phyloP scores from a whole-genome alignment of 2,113 vertebrate species.

The Rana temporaria region DNA sequence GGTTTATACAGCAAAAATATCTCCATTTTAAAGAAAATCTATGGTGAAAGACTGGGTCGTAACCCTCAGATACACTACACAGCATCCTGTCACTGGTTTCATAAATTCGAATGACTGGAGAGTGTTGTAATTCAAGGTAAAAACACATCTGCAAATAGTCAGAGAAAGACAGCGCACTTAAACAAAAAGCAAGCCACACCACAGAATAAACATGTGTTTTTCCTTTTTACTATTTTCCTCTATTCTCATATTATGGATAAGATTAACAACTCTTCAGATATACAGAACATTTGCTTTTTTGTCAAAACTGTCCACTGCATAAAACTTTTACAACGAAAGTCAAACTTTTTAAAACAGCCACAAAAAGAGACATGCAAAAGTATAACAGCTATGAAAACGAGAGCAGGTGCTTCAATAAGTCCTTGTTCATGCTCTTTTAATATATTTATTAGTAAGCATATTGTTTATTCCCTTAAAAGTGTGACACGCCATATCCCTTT shows the following conservation, averaged over 20 bases:
- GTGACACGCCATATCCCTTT: too few relatives aligned
- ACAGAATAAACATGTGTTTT: conserved; percentile 18
- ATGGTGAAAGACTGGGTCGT: conserved; percentile 2
- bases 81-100: conserved; percentile 25
- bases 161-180: neutral
- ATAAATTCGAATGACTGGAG: neutral
- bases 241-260: neutral
- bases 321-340: neutral
- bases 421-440: too few relatives aligned
- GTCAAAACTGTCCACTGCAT: neutral
- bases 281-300: neutral
- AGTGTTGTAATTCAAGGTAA: conserved; percentile 18
- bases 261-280: neutral
- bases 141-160: neutral
- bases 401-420: too few relatives aligned
- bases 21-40: neutral
- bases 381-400: too few relatives aligned
- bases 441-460: too few relatives aligned
- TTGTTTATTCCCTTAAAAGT: neutral
- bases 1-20: neutral
- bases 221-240: too few relatives aligned
- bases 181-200: conserved; percentile 19
- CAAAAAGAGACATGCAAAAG: too few relatives aligned
- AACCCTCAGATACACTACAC: conserved; percentile 1
- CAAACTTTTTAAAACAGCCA: neutral